Conservation (phyloP, 2,888 invertebrate species). For the Drosophila emarginata region DNA sequence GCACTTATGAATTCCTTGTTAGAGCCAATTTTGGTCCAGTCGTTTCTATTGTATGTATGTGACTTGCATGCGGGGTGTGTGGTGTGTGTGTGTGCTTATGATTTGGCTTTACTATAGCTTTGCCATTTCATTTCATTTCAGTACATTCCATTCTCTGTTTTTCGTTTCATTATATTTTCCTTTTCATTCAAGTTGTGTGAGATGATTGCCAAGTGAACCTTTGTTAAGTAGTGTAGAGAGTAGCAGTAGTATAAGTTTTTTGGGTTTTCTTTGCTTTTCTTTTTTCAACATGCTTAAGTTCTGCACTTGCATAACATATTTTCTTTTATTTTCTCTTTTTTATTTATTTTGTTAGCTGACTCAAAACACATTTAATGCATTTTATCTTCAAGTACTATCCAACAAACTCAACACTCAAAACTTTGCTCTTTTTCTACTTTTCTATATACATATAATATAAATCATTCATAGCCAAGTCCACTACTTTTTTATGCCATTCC, state of each 20-base stretch:
- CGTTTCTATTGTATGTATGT: conserved; percentile 40
- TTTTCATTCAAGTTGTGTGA: conserved; percentile 20
- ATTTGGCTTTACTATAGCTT: conserved; percentile 12
- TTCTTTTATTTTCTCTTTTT: no score
- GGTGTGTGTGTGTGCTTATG: neutral
- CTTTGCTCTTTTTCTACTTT: conserved; percentile 26
- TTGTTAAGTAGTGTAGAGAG: neutral
- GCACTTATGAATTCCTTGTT: conserved; percentile 27
- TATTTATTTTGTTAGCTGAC: conserved; percentile 17
- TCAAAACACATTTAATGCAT: conserved; percentile 46
- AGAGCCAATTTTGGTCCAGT: conserved; percentile 22
- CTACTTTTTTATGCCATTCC: conserved; percentile 47
- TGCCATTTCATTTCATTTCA: conserved; percentile 29
- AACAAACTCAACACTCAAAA: neutral
- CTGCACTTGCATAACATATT: conserved; percentile 20
- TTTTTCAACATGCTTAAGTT: conserved; percentile 3
- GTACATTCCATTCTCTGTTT: conserved; percentile 28
- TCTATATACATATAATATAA: conserved; percentile 51
- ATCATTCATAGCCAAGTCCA: conserved; percentile 63
- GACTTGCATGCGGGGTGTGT: conserved; percentile 52
- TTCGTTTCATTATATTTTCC: conserved; percentile 32
- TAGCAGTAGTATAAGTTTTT: no score
- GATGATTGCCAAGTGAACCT: conserved; percentile 8
- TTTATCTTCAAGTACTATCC: conserved; percentile 2
- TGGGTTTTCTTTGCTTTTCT: neutral